Evolutionary conservation across 1,140 invertebrate genomes (phyloP), one percentile per base, ranked within the genome.

Genomic region (Amphibalanus amphitrite): DNA sequence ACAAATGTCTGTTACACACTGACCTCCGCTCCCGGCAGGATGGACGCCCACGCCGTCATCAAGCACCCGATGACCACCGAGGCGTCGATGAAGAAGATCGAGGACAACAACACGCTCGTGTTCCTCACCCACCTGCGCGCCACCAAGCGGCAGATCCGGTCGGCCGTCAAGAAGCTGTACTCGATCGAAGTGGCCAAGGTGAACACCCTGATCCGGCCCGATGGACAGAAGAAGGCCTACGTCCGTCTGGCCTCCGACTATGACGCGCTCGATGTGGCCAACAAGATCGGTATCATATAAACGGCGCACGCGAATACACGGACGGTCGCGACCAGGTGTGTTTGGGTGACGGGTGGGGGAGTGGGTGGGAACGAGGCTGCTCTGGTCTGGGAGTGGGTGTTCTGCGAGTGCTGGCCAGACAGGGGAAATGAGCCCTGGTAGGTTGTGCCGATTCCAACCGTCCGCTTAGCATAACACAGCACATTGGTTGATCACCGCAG

Each of bases 31-130:
- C 33, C 76, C 84, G 85, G 71, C 79, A 93, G 91, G 73, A 91
- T 99, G 88, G 97, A 99, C 84, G 91, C 94, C 69, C 97, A 90
- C 83, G 93, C 93, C 77, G 95, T 98, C 79, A 95, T 99, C 76
- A 98, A 98, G 82, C 97, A 89, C 80, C 97, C 97, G 28, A 83
- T 99, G 79, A 99, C 97, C 29, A 99, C 97, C 80, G 97, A 99
- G 87, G 95, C 96, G 26, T 95, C 97, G 20, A 99, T 99, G 97
- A 99, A 99, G 82, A 99, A 99, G 81, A 99, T 99, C 83, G 97
- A 99, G 83, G 97, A 99, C 78, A 97, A 98, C 82, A 99, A 99
- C 83, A 99, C 97, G 6, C 83, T 99, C 75, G 97, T 99, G 68
- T 99, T 99, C 81, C 91, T 99, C 82, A 95, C 98, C 23, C 92